Conservation (phyloP, 2,888 invertebrate species). For the Oscheius sp. region DNA sequence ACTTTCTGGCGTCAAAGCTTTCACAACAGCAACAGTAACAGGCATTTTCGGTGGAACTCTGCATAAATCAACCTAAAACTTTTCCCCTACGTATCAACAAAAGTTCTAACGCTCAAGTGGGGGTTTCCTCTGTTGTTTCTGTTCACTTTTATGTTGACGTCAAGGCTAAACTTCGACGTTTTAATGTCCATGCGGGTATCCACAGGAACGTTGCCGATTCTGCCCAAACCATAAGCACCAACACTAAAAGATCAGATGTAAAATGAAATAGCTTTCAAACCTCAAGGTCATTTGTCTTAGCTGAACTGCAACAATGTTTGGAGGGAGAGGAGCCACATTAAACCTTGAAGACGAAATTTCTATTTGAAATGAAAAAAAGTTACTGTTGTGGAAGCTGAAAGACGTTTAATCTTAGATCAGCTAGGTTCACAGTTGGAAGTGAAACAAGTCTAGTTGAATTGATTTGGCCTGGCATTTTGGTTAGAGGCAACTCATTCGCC, state of each 20-base stretch:
- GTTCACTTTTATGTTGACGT: conserved; percentile 32
- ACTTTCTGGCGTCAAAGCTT: conserved; percentile 23
- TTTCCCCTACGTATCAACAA: neutral
- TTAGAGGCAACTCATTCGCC: conserved; percentile 39
- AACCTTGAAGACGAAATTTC: conserved; percentile 17
- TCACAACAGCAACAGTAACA: conserved; percentile 24
- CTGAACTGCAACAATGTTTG: conserved; percentile 8
- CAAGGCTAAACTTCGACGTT: conserved; percentile 8
- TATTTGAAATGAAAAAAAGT: neutral
- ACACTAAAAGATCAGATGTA: conserved; percentile 24
- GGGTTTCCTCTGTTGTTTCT: conserved; percentile 47
- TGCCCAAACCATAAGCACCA: conserved; percentile 13
- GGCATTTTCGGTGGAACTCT: conserved; percentile 23
- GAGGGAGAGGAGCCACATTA: conserved; percentile 14
- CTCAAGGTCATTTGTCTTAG: conserved; percentile 15
- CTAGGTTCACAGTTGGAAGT: conserved; percentile 14
- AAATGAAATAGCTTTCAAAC: neutral
- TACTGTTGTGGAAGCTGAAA: conserved; percentile 19
- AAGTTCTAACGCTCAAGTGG: conserved; percentile 32
- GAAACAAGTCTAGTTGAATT: conserved; percentile 15
- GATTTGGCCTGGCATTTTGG: neutral
- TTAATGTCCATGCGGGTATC: conserved; percentile 20
- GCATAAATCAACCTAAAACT: conserved; percentile 36
- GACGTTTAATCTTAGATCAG: conserved; percentile 9
- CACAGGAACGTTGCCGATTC: conserved; percentile 1